Evolutionary conservation across 2,797 vertebrate species (phyloP).

Genomic region (Hozukius guyotensis): DNA sequence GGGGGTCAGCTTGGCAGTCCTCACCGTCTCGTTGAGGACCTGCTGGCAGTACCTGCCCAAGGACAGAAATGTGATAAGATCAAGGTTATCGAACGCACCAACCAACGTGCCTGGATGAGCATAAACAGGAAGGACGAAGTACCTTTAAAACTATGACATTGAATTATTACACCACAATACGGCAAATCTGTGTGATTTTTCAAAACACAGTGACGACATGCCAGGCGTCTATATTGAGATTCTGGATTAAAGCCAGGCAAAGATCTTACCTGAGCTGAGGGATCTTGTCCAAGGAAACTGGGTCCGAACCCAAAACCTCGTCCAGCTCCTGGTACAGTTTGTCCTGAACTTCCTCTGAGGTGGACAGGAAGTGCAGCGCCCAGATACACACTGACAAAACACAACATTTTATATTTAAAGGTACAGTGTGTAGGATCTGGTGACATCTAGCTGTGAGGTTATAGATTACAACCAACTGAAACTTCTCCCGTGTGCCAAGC

Average conservation of each 20-base stretch:
- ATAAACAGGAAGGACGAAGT: background rate
- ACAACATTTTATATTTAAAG: background rate
- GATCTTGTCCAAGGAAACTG: constrained; percentile 89
- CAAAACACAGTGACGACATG: background rate
- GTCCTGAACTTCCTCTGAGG: constrained; percentile 90
- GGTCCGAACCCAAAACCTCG: constrained; percentile 87
- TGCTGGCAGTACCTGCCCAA: constrained; percentile 91
- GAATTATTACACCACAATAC: background rate
- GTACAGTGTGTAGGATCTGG: too few species aligned
- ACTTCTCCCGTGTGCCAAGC: too few species aligned
- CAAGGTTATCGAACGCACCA: background rate
- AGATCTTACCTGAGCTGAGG: constrained; percentile 89
- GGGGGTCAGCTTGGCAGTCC: constrained; percentile 93
- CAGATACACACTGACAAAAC: constrained; percentile 91
- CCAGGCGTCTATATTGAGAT: background rate
- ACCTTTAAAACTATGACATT: background rate
- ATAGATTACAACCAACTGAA: too few species aligned
- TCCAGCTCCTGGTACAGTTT: constrained; percentile 89
- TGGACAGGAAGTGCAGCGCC: constrained; percentile 93
- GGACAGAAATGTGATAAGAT: constrained; percentile 21
- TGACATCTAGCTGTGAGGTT: too few species aligned
- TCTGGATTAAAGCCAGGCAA: background rate
- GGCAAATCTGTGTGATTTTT: background rate
- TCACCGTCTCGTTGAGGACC: constrained; percentile 93
- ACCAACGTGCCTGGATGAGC: background rate